A percentile compares a stretch with the other conserved stretches of the same genome.
These are phyloP conservation scores for Elgaria multicarinata DNA, from an alignment of 2,113 vertebrate species.

Conservation along the genomic window DNA sequence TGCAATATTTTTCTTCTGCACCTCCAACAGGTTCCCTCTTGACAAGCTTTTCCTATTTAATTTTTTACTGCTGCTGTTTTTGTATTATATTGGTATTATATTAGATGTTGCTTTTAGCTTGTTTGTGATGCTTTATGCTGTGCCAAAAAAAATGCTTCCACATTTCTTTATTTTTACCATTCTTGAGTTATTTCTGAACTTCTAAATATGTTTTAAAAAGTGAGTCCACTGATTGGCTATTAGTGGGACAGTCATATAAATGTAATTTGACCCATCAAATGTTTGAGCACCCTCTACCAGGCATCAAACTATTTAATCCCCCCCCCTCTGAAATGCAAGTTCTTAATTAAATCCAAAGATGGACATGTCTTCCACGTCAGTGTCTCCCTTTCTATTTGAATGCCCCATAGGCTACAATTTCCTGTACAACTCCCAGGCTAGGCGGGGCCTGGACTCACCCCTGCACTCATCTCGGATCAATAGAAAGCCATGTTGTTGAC, in stretches of 20 bases:
- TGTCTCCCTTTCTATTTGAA: conserved; percentile 51
- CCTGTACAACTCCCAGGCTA: conserved; percentile 35
- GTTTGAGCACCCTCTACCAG: conserved; percentile 38
- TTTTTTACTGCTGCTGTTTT: neutral
- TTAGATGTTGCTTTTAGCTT: no score
- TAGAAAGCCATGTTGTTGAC: conserved; percentile 57
- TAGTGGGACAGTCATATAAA: neutral
- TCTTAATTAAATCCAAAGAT: conserved; percentile 46
- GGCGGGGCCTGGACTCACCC: conserved; percentile 51
- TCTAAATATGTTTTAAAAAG: neutral
- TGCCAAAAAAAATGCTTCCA: no score
- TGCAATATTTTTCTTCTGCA: no score
- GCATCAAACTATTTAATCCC: neutral
- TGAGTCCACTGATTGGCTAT: neutral
- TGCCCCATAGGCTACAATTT: conserved; percentile 45
- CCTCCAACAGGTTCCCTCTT: neutral
- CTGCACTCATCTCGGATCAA: conserved; percentile 49
- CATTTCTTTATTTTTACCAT: no score
- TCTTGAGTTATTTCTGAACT: neutral
- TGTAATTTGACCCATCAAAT: neutral
- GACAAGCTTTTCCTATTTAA: neutral
- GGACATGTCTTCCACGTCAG: conserved; percentile 19
- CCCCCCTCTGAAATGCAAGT: neutral
- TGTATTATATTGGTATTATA: no score
- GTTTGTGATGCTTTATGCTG: neutral